These are phyloP conservation scores for Enteromius trimaculatus DNA, from an alignment of 2,797 vertebrate genomes.

Conservation along the genomic window DNA sequence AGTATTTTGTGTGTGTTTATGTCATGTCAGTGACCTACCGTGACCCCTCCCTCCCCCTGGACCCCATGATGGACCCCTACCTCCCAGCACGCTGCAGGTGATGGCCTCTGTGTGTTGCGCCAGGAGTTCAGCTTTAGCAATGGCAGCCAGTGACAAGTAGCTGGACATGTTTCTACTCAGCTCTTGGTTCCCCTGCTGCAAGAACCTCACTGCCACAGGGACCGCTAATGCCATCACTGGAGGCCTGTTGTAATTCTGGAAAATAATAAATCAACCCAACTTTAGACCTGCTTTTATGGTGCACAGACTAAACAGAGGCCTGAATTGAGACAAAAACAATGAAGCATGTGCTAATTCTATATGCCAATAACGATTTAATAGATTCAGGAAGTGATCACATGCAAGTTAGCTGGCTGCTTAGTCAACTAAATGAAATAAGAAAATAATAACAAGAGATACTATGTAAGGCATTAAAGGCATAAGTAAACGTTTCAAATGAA, in stretches of 20 bases:
- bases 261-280: background rate
- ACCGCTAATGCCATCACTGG: slow-evolving; percentile 90
- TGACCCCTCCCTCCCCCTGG: background rate
- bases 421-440: background rate
- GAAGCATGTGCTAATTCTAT: background rate
- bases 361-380: background rate
- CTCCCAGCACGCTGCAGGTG: slow-evolving; percentile 86
- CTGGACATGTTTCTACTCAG: slow-evolving; percentile 95
- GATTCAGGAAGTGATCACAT: background rate
- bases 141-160: slow-evolving; percentile 91
- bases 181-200: slow-evolving; percentile 87
- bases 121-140: slow-evolving; percentile 87
- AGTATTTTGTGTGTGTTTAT: background rate
- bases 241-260: slow-evolving; percentile 89
- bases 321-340: background rate
- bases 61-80: slow-evolving; percentile 72
- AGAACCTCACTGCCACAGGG: slow-evolving; percentile 92
- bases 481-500: slow-evolving; percentile 1
- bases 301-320: background rate
- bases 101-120: slow-evolving; percentile 89
- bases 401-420: background rate
- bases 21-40: slow-evolving; percentile 15
- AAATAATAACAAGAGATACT: background rate
- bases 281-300: background rate
- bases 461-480: background rate